Evolutionary conservation across 2,888 invertebrate species (phyloP).

Genomic region (Schrankia costaestrigalis): DNA sequence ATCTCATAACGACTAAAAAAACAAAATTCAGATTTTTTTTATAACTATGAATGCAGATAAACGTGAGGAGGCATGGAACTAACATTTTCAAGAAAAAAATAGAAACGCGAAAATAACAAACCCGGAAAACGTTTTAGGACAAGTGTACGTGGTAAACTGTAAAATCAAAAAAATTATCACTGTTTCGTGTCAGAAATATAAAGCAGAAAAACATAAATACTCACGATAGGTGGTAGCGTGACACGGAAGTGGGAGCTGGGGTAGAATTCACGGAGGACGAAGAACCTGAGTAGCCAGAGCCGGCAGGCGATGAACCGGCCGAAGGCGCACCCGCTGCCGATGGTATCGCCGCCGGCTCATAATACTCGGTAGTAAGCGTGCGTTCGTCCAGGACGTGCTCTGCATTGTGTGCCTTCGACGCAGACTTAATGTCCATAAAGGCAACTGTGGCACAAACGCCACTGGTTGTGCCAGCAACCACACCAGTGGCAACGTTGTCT

Average conservation of each 20-base stretch:
- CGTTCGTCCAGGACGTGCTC: constrained; percentile 94
- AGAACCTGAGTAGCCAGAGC: constrained; percentile 83
- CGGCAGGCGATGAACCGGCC: constrained; percentile 77
- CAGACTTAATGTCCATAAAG: constrained; percentile 98
- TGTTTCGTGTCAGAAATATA: constrained; percentile 10
- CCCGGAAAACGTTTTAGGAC: too few species aligned
- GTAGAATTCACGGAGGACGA: constrained; percentile 81
- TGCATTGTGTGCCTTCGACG: constrained; percentile 94
- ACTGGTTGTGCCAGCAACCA: constrained; percentile 76
- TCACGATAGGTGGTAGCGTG: constrained; percentile 75
- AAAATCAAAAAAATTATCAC: constrained; percentile 20
- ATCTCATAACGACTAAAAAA: too few species aligned
- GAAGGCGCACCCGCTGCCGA: constrained; percentile 79
- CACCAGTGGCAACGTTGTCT: constrained; percentile 76
- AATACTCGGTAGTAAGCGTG: constrained; percentile 93
- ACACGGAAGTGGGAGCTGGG: constrained; percentile 62
- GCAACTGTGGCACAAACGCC: constrained; percentile 93
- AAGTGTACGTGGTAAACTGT: too few species aligned
- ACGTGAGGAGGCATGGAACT: too few species aligned
- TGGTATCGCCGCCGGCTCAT: constrained; percentile 90
- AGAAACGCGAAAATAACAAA: too few species aligned
- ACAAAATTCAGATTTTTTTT: too few species aligned
- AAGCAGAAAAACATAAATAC: constrained; percentile 46
- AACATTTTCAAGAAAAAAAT: too few species aligned
- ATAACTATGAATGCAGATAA: too few species aligned